Evolutionary conservation across 1,140 invertebrate species (phyloP).

Genomic region (Portunus trituberculatus): DNA sequence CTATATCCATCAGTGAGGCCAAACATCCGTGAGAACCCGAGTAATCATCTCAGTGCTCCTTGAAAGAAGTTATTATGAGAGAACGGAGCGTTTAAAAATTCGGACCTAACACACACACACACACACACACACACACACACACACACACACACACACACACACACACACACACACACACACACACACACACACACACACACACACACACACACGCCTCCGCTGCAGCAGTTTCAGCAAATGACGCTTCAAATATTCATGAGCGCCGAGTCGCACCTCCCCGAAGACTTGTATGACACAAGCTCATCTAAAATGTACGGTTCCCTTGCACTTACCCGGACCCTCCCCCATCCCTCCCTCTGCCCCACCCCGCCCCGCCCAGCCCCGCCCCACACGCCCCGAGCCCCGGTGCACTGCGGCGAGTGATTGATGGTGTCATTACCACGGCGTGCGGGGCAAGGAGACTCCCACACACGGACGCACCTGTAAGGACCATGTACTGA

Average conservation of each 20-base stretch:
- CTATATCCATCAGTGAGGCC: too few species aligned
- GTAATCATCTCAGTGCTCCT: too few species aligned
- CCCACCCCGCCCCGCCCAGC: background rate
- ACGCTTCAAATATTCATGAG: slow-evolving; percentile 52
- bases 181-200: background rate
- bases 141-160: slow-evolving; percentile 47
- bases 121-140: slow-evolving; percentile 31
- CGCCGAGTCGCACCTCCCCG: slow-evolving; percentile 29
- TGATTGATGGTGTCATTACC: too few species aligned
- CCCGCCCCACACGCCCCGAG: background rate
- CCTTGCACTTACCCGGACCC: background rate
- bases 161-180: slow-evolving; percentile 32
- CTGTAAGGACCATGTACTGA: background rate
- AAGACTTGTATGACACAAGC: slow-evolving; percentile 56
- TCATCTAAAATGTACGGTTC: slow-evolving; percentile 46
- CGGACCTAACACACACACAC: too few species aligned
- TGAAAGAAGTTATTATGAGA: too few species aligned
- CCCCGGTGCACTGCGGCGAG: background rate
- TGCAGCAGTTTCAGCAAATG: slow-evolving; percentile 47
- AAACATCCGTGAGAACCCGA: too few species aligned
- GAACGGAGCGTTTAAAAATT: too few species aligned
- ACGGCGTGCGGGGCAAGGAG: too few species aligned
- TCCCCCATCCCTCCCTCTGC: background rate
- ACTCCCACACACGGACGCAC: too few species aligned
- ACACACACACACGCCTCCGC: background rate